Evolutionary conservation across 2,797 vertebrate genomes (phyloP), one percentile per base, ranked within the genome.

Genomic region (Moxostoma hubbsi): DNA sequence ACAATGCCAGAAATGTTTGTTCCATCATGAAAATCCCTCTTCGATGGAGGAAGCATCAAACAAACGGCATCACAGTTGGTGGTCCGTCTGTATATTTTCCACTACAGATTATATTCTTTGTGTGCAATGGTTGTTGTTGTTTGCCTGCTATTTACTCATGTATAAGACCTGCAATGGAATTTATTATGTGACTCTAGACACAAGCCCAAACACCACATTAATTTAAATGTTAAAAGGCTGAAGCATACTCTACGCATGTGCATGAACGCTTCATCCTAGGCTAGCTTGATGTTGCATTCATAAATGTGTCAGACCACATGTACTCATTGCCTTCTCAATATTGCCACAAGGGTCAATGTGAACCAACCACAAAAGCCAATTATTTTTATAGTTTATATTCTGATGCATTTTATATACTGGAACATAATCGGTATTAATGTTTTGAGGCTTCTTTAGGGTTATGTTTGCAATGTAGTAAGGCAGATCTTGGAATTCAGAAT

Each of bases 1-100:
- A 71, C 50, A 71, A 24, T 70, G 66, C 57, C 66, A 78, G 67
- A 78, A 63, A 78, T 71, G 58, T 71, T 62, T 43, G 68, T 64
- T 58, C 65, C 51, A 55, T 66, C 63, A 65, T 79, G 51, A 72
- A 58, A 72, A 47, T 79, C 9, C 69, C 5, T 63, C 51, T 57
- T 64, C 2, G 7, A 36, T 13, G 66, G 15, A 59, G 61, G 59
- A 72, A 64, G 57, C 16, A 78, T 6, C 46, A 72, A 57, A 63
- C 45, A 71, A 71, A 47, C 15, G 6, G 36, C 36, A 64, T 64
- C 15, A 15, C 77, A 66, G 61, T 58, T 66, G 69, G 69, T 66
- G 18, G 53, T 79, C 59, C 53, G 24, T 73, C 77, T 59, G 62
- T 58, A 65, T 18, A 51, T 73, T 65, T 79, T 49, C 36, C 49